phyloP scores from a whole-genome alignment of 1,140 invertebrate species.

The Habropoda laboriosa region DNA sequence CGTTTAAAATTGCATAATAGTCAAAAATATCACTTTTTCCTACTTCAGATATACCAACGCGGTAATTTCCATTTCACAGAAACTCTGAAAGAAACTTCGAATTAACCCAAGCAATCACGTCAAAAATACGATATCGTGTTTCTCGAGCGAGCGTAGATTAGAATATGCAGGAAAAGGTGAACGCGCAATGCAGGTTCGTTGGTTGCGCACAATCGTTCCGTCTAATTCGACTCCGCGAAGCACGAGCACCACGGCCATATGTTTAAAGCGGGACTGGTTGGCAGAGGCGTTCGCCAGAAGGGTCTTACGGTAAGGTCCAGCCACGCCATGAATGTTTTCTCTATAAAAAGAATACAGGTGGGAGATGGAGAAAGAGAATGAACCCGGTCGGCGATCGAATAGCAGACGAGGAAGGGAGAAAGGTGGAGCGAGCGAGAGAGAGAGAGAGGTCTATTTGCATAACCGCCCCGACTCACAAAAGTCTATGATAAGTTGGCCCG shows the following conservation, averaged over 20 bases:
- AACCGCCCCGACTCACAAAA: slow-evolving; percentile 66
- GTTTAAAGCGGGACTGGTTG: slow-evolving; percentile 46
- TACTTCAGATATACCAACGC: too few relatives aligned
- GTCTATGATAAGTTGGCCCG: slow-evolving; percentile 67
- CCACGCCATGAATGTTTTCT: slow-evolving; percentile 47
- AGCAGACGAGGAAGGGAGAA: slow-evolving; percentile 17
- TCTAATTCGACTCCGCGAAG: slow-evolving; percentile 20
- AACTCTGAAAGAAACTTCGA: too few relatives aligned
- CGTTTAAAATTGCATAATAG: too few relatives aligned
- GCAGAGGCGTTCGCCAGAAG: slow-evolving; percentile 59
- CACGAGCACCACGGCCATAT: slow-evolving; percentile 12
- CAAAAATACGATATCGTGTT: too few relatives aligned
- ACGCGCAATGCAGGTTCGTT: too few relatives aligned
- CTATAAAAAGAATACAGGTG: slow-evolving; percentile 61
- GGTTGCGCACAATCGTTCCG: not conserved
- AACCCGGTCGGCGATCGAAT: slow-evolving; percentile 32
- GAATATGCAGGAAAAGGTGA: not conserved
- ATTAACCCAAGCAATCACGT: too few relatives aligned
- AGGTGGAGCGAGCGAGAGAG: slow-evolving; percentile 25
- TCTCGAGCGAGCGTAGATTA: too few relatives aligned
- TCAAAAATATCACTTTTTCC: too few relatives aligned
- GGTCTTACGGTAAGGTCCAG: slow-evolving; percentile 56
- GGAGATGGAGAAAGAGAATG: slow-evolving; percentile 41
- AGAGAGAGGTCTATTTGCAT: slow-evolving; percentile 64
- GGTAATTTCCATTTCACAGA: too few relatives aligned